phyloP scores from a whole-genome alignment of 2,888 invertebrate genomes.

The Himalopsyche tibetana region DNA sequence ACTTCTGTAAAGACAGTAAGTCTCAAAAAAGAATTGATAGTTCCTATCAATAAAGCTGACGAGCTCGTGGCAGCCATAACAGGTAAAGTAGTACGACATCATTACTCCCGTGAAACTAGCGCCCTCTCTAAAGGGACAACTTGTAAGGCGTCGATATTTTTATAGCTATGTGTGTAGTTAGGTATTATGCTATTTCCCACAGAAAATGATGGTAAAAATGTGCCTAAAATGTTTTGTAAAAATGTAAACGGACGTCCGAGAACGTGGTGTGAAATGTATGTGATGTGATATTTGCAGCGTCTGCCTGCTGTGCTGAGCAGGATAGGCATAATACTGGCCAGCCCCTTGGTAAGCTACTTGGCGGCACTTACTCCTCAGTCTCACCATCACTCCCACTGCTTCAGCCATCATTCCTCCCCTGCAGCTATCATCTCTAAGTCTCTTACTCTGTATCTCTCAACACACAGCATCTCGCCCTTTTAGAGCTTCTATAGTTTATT shows the following conservation, averaged over 20 bases:
- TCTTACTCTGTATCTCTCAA: conserved; percentile 45
- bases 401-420: conserved; percentile 53
- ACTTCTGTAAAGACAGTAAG: too few relatives aligned
- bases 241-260: conserved; percentile 47
- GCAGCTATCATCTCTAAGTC: conserved; percentile 45
- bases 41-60: too few relatives aligned
- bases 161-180: too few relatives aligned
- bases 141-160: too few relatives aligned
- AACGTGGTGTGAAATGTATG: conserved; percentile 74
- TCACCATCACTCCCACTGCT: conserved; percentile 62
- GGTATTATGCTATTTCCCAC: background rate
- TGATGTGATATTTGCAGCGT: conserved; percentile 89
- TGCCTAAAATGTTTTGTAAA: conserved; percentile 40
- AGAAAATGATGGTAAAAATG: conserved; percentile 10
- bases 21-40: too few relatives aligned
- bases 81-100: too few relatives aligned
- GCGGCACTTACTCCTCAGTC: conserved; percentile 66
- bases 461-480: conserved; percentile 40
- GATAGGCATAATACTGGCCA: conserved; percentile 97
- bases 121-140: too few relatives aligned
- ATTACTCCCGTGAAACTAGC: too few relatives aligned
- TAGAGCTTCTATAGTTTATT: conserved; percentile 37
- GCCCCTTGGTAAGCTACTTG: conserved; percentile 90
- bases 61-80: too few relatives aligned
- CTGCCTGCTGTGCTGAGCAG: conserved; percentile 96